A percentile compares a stretch with the other conserved stretches of the same genome.
phyloP scores from a whole-genome alignment of 2,113 vertebrate genomes.

The Mormoops blainvillei region DNA sequence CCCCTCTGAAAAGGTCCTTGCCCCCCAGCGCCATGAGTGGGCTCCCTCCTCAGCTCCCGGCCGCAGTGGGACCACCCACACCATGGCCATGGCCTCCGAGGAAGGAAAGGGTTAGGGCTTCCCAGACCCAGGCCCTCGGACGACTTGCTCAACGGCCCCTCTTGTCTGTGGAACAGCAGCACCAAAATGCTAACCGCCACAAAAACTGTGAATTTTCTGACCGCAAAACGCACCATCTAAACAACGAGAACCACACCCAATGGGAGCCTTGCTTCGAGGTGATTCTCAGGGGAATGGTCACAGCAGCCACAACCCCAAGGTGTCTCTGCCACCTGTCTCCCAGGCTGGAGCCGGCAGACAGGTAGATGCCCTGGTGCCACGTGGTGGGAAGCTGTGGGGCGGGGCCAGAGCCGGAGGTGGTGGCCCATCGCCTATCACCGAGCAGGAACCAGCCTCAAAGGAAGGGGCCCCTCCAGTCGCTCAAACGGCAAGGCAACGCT shows the following conservation, averaged over 20 bases:
- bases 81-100: not conserved
- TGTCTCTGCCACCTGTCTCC: rapidly evolving
- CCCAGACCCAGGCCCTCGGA: not conserved
- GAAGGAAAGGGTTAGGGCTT: not conserved
- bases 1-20: not conserved
- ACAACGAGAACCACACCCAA: rapidly evolving
- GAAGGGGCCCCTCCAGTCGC: rapidly evolving
- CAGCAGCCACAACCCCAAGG: too few relatives aligned
- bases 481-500: not conserved
- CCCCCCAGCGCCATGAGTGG: rapidly evolving
- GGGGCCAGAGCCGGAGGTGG: not conserved
- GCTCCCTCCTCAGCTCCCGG: not conserved
- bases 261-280: not conserved
- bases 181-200: not conserved
- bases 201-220: not conserved
- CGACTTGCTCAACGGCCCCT: rapidly evolving
- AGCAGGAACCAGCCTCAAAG: not conserved
- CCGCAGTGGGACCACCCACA: rapidly evolving
- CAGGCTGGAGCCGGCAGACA: not conserved
- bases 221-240: not conserved
- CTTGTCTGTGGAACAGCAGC: too few relatives aligned
- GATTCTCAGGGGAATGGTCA: not conserved
- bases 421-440: too few relatives aligned
- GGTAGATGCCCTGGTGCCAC: not conserved
- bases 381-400: too few relatives aligned